Evolutionary conservation across 2,113 vertebrate genomes (phyloP), one percentile per base, ranked within the genome.

Genomic region (Labrus mixtus): DNA sequence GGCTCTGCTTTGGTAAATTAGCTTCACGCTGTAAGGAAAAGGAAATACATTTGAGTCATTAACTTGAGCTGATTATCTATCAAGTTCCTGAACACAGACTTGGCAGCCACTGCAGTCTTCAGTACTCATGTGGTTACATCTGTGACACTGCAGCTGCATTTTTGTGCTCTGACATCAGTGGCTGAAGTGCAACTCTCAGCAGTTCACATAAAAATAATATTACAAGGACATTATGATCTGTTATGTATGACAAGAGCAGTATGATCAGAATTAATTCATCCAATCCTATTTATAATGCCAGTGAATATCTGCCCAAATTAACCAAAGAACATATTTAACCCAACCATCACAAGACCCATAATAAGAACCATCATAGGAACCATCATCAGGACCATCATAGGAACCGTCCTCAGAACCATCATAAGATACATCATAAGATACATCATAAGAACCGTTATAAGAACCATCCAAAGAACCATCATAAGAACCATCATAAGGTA

Each of bases 161-260:
- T 68, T 85, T 92, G 17, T 33, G 10, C 68, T 0, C 72, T 87
- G 83, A 90, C 80, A 89, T 88, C 84, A 89, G 77, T 3, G 63
- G 61, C 76, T 82, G 22, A 74, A 33, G 55, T 61, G 76, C 45
- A 78, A 61, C 51, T 78, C 48, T 16, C n/a, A 53, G 45, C 64
- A 55, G 17, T 61, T 51, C 16, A 33, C 54, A 37, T 43, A 51
- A 68, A 73, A 55, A 67, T 69, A 78, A 69, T 54, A 72, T 70
- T 36, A 54, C 56, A 55, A 37, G 22, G 10, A 17, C 23, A 65
- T 67, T 57, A 41, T 78, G 68, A 81, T 79, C 58, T 59, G 25
- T 77, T 70, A 50, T 71, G 41, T 11, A 70, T 56, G 63, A 66
- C 65, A 22, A 19, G 41, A 39, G 29, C 59, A 2, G 39, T 78